These are phyloP conservation scores for Styela clava DNA, from an alignment of 23 tunicate species.

Conservation along the genomic window DNA sequence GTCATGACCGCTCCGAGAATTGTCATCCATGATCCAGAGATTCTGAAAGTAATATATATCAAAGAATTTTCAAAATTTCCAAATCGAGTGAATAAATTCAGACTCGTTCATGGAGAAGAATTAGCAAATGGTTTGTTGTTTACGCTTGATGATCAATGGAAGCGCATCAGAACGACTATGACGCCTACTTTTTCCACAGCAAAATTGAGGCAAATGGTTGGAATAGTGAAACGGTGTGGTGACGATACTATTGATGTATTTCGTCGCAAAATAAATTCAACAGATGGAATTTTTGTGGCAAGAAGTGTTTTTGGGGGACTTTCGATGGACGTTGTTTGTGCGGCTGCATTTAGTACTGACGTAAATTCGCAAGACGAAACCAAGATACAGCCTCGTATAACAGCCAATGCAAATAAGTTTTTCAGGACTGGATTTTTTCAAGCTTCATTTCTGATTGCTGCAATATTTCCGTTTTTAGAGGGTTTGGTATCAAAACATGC, in stretches of 20 bases:
- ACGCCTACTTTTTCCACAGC: slow-evolving; percentile 62
- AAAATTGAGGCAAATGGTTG: slow-evolving; percentile 68
- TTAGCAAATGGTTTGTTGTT: slow-evolving; percentile 36
- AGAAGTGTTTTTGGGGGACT: slow-evolving; percentile 46
- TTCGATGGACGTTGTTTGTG: slow-evolving; percentile 66
- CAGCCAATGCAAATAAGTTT: slow-evolving; percentile 2
- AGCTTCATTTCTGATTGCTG: neutral
- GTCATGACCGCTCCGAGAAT: slow-evolving; percentile 22
- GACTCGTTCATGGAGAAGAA: slow-evolving; percentile 35
- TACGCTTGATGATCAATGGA: slow-evolving; percentile 71
- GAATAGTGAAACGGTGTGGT: slow-evolving; percentile 45
- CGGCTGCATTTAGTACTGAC: slow-evolving; percentile 75
- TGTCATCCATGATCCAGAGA: slow-evolving; percentile 51
- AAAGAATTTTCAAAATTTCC: slow-evolving; percentile 49
- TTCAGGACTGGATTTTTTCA: neutral
- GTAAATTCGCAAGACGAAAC: slow-evolving; percentile 45
- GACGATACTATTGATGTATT: slow-evolving; percentile 27
- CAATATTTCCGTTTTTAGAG: neutral
- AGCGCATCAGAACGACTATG: slow-evolving; percentile 50
- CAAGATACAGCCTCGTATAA: neutral
- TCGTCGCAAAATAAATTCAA: neutral
- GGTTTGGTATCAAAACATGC: neutral
- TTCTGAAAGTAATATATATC: slow-evolving; percentile 49
- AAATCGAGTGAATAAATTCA: slow-evolving; percentile 22
- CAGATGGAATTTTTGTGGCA: slow-evolving; percentile 39